phyloP scores from a whole-genome alignment of 1,140 invertebrate genomes.

The Melanaphis sacchari region DNA sequence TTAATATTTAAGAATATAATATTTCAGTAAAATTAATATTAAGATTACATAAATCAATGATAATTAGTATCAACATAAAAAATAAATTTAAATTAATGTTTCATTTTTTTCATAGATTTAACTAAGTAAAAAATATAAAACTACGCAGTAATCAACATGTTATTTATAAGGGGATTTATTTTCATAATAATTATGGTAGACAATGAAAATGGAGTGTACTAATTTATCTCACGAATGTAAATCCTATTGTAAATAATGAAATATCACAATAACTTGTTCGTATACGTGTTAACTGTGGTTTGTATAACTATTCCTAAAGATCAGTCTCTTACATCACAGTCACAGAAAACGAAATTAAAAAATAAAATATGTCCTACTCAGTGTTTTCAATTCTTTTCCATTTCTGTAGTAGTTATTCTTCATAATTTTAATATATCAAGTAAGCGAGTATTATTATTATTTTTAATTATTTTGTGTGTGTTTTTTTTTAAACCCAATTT shows the following conservation, averaged over 20 bases:
- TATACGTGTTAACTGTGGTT: too few species aligned
- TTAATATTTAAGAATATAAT: background rate
- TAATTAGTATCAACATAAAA: background rate
- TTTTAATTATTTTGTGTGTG: too few species aligned
- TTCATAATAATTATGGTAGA: background rate
- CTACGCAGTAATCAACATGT: background rate
- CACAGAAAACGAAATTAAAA: background rate
- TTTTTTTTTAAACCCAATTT: too few species aligned
- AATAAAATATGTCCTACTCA: background rate
- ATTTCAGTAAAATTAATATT: background rate
- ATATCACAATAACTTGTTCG: background rate
- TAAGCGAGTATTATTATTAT: too few species aligned
- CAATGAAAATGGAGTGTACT: background rate
- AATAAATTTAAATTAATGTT: background rate
- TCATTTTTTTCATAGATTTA: background rate
- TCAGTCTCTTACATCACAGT: background rate
- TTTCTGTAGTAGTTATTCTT: too few species aligned
- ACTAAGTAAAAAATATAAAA: background rate
- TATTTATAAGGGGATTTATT: background rate
- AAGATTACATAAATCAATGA: background rate
- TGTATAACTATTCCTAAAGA: background rate
- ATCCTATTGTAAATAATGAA: background rate
- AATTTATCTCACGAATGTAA: background rate
- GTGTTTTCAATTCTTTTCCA: too few species aligned
- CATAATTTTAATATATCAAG: too few species aligned